Base-by-base conservation (phyloP, 2,888 invertebrate species). In the Coenonympha arcania region DNA sequence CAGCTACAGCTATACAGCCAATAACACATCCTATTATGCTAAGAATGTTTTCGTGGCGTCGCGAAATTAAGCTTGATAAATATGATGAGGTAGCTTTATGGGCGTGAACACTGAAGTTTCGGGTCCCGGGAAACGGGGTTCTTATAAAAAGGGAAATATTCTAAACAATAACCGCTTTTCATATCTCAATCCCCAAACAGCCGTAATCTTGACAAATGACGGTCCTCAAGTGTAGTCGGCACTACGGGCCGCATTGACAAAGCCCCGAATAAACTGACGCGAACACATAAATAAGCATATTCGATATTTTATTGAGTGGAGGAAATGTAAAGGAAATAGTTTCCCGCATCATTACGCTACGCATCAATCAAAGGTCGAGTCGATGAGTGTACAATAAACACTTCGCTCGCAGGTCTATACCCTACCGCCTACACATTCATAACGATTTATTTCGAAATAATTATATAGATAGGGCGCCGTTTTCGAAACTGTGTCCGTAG, bases 241-340 rank as follows among this genome's bases (percentile, higher is more conserved):
- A 76, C 76, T 73, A 74, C 71, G 73, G 72, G 69, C 70, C 71
- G 69, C 76, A 80, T 75, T 78, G 81, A 84, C 84, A 82, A 79
- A 78, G 76, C 75, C 76, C 76, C 76, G 72, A 82, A 82, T 83
- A 84, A 82, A 83, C 71, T 74, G 79, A 76, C 73, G 72, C 73
- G 70, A 76, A 73, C 75, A 77, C 70, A 81, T 82, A 84, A 81
- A 83, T 84, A 82, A 79, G 80, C 81, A 82, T 80, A 80, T 82
- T 84, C 72, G 78, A 82, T 79, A 82, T 82, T 84, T 84, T 82
- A 84, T 85, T 81, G 81, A 84, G 81, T 83, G 69, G 71, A 80
- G 85, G 86, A 85, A 85, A 85, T 80, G 77, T 75, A 76, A 71
- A 80, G 85, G 84, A 85, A 86, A 84, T 82, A 82, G 82, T 83